A percentile compares a stretch with the other conserved stretches of the same genome.
Conservation (phyloP, 2,888 invertebrate species). For the Chymomyza caudatula region DNA sequence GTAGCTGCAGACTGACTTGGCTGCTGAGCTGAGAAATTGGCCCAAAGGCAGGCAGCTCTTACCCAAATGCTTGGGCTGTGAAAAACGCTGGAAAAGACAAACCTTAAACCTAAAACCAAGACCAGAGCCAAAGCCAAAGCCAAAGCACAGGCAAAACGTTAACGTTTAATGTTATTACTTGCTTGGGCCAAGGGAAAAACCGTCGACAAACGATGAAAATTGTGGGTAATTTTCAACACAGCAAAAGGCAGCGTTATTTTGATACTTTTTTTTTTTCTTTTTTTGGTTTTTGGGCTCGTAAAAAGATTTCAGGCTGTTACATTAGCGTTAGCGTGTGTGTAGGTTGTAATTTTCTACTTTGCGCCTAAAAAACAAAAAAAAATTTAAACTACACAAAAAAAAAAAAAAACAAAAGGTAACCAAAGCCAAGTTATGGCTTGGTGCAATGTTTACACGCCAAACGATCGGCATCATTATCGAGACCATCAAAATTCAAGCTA, state of each 20-base stretch:
- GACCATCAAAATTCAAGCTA: slow-evolving; percentile 3
- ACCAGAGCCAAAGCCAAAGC: slow-evolving; percentile 12
- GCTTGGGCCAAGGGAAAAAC: slow-evolving; percentile 29
- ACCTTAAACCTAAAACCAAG: not conserved
- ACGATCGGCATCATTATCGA: slow-evolving; percentile 35
- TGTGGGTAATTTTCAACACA: slow-evolving; percentile 3
- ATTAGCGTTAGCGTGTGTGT: slow-evolving; percentile 60
- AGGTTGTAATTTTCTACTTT: slow-evolving; percentile 72
- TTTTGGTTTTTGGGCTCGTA: not conserved
- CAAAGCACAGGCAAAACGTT: slow-evolving; percentile 29
- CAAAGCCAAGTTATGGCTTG: not conserved
- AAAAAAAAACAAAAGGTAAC: not conserved
- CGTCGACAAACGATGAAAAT: slow-evolving; percentile 26
- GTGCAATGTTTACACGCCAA: slow-evolving; percentile 10
- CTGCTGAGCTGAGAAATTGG: slow-evolving; percentile 49
- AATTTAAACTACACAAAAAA: too few species aligned
- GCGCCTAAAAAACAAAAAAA: slow-evolving; percentile 53
- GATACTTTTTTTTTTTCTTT: not conserved
- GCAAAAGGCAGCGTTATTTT: not conserved
- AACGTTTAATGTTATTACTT: slow-evolving; percentile 42
- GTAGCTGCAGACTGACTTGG: not conserved
- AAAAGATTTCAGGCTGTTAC: slow-evolving; percentile 21
- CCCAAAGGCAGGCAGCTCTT: slow-evolving; percentile 27
- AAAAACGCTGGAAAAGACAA: not conserved
- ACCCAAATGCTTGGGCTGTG: not conserved